Percentiles rank a stretch among this genome's conserved stretches.
Conservation (phyloP, 2,113 vertebrate genomes). For the Drymodes brunneopygia region DNA sequence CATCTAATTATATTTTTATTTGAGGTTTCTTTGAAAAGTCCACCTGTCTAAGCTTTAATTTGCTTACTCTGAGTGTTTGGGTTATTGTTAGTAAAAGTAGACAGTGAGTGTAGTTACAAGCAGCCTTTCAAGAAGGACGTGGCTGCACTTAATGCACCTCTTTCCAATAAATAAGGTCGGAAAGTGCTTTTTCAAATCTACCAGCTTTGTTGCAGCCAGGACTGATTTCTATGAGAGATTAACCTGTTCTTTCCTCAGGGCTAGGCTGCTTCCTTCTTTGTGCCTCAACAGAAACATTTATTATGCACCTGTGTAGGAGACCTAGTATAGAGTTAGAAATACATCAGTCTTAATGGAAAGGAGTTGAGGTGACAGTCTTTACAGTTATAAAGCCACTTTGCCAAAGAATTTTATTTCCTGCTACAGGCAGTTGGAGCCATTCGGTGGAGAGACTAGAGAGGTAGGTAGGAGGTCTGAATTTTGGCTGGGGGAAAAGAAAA, state of each 20-base stretch:
- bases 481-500: neutral
- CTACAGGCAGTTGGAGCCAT: neutral
- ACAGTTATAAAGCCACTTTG: neutral
- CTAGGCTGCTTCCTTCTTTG: neutral
- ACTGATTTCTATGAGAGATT: neutral
- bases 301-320: neutral
- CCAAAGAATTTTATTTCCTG: neutral
- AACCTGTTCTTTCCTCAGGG: neutral
- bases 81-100: neutral
- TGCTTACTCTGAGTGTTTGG: neutral
- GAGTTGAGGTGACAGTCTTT: neutral
- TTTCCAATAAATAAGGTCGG: neutral
- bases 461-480: neutral
- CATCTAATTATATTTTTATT: neutral
- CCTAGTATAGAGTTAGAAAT: neutral
- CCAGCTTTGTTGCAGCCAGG: neutral
- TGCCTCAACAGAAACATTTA: neutral
- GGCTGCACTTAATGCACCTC: neutral
- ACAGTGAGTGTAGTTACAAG: neutral
- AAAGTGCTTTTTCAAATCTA: neutral
- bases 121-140: neutral
- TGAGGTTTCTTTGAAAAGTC: neutral
- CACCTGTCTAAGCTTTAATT: neutral
- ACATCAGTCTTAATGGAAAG: neutral
- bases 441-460: neutral